These are phyloP conservation scores for Enteromius mattozi DNA, from an alignment of 2,797 vertebrate species.

Conservation along the genomic window DNA sequence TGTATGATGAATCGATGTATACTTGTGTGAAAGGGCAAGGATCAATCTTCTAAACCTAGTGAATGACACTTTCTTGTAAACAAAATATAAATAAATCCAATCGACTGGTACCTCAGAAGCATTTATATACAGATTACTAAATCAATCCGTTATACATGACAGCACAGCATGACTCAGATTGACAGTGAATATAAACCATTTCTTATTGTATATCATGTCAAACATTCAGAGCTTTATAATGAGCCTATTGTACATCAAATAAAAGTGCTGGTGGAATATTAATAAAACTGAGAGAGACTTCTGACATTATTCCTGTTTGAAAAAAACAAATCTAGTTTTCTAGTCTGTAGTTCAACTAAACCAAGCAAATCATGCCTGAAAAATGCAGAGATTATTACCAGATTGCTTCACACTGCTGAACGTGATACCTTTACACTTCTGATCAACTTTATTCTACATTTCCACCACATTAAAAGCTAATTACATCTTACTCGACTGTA, in stretches of 20 bases:
- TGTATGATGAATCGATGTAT: neutral
- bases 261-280: neutral
- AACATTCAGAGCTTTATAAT: constrained; percentile 2
- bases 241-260: neutral
- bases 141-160: neutral
- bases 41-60: neutral
- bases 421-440: constrained; percentile 28
- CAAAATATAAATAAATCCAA: neutral
- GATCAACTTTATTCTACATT: constrained; percentile 47
- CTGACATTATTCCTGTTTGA: neutral
- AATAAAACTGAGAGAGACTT: neutral
- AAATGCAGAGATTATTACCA: neutral
- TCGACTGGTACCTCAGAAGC: neutral
- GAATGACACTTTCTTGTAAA: neutral
- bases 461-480: constrained; percentile 46
- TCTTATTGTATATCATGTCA: constrained; percentile 2
- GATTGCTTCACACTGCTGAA: neutral
- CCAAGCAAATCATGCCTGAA: constrained; percentile 1
- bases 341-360: neutral
- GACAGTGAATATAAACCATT: neutral
- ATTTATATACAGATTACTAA: neutral
- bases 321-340: no score
- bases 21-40: neutral
- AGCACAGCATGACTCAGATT: neutral
- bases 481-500: constrained; percentile 49